Evolutionary conservation across 1,140 invertebrate genomes (phyloP).

Genomic region (Melitaea cinxia): DNA sequence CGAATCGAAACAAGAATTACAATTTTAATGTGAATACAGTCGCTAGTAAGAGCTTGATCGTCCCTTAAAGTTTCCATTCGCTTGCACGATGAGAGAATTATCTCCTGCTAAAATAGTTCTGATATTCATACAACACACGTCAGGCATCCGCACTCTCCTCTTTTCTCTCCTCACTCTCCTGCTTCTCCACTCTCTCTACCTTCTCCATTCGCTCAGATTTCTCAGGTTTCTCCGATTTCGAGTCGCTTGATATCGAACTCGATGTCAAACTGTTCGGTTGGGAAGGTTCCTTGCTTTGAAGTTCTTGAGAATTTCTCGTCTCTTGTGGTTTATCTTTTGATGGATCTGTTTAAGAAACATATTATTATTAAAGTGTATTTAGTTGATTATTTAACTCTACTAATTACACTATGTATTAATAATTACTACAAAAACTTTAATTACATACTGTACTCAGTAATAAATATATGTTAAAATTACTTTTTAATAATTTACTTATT

Average conservation of each 20-base stretch:
- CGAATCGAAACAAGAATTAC: too few relatives aligned
- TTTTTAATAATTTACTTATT: too few relatives aligned
- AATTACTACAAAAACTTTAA: too few relatives aligned
- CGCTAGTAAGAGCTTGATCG: too few relatives aligned
- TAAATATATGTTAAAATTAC: too few relatives aligned
- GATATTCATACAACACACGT: slow-evolving; percentile 55
- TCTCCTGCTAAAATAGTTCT: slow-evolving; percentile 42
- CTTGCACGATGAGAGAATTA: slow-evolving; percentile 39
- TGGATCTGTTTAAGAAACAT: slow-evolving; percentile 32
- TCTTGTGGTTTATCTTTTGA: slow-evolving; percentile 62
- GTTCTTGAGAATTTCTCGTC: slow-evolving; percentile 67
- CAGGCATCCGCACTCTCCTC: slow-evolving; percentile 63
- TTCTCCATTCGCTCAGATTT: too few relatives aligned
- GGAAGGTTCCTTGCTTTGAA: slow-evolving; percentile 68
- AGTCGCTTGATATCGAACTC: slow-evolving; percentile 71
- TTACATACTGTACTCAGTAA: too few relatives aligned
- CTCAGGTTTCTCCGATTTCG: slow-evolving; percentile 54
- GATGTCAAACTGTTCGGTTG: slow-evolving; percentile 73
- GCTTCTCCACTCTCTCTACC: slow-evolving; percentile 40
- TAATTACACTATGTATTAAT: too few relatives aligned
- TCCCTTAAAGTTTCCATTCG: slow-evolving; percentile 29
- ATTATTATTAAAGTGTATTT: neutral
- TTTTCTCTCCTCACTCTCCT: slow-evolving; percentile 26
- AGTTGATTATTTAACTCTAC: too few relatives aligned
- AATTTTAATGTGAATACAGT: too few relatives aligned